Evolutionary conservation across 2,797 vertebrate species (phyloP).

Genomic region (Dromococcyx pavoninus): DNA sequence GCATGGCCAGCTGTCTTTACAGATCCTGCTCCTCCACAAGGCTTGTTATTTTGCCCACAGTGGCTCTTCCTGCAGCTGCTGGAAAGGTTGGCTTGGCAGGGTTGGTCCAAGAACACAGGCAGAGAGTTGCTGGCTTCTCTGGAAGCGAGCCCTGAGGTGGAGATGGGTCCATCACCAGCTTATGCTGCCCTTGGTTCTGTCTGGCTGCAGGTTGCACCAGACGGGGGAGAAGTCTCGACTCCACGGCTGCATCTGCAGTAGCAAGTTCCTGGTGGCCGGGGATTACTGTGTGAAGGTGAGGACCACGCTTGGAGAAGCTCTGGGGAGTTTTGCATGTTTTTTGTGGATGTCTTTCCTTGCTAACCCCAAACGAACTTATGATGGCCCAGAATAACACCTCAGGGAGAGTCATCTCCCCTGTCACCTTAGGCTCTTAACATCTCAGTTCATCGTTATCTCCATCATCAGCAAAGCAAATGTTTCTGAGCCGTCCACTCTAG

Average conservation of each 20-base stretch:
- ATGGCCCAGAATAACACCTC: not conserved
- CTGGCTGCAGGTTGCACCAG: constrained; percentile 82
- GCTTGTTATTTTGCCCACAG: not conserved
- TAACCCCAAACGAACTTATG: not conserved
- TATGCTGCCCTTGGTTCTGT: not conserved
- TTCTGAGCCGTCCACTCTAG: not conserved
- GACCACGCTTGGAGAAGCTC: not conserved
- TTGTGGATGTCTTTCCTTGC: not conserved
- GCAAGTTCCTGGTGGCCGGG: constrained; percentile 84
- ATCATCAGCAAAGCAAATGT: not conserved
- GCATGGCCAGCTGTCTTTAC: rapidly evolving
- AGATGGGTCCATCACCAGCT: not conserved
- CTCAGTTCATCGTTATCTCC: not conserved
- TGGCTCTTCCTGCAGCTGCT: not conserved
- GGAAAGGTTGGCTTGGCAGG: not conserved
- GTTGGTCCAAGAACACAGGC: not conserved
- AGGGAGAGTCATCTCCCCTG: not conserved
- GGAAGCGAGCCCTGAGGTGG: rapidly evolving
- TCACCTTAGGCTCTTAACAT: not conserved
- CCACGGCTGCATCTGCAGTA: constrained; percentile 84
- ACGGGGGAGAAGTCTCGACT: constrained; percentile 79
- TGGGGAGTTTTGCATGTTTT: not conserved
- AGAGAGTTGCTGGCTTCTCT: not conserved
- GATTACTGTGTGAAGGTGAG: constrained; percentile 87
- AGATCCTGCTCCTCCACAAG: not conserved